Conservation (phyloP, 1,140 invertebrate species). For the Cherax quadricarinatus region DNA sequence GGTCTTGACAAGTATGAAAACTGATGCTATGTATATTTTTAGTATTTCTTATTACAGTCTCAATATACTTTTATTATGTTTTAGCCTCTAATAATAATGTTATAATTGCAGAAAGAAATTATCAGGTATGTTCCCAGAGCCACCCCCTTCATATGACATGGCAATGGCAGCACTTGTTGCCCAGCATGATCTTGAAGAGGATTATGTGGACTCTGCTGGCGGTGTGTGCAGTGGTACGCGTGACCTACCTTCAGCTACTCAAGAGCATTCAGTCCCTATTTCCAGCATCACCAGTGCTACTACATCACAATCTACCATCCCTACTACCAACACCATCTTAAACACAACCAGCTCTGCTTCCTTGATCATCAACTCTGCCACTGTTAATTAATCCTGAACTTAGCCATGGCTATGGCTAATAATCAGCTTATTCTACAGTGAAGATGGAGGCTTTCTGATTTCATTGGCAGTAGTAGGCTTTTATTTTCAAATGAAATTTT, state of each 20-base stretch:
- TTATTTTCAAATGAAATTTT: background rate
- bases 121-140: conserved; percentile 69
- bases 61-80: too few relatives aligned
- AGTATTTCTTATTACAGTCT: too few relatives aligned
- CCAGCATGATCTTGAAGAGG: conserved; percentile 24
- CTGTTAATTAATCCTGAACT: conserved; percentile 8
- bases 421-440: background rate
- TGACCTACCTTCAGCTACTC: background rate
- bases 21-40: too few relatives aligned
- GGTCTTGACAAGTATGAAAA: too few relatives aligned
- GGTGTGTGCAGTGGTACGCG: background rate
- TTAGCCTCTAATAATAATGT: too few relatives aligned
- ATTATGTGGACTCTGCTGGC: conserved; percentile 17
- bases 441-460: conserved; percentile 1
- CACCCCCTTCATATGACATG: conserved; percentile 72
- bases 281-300: background rate
- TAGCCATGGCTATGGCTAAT: background rate
- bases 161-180: conserved; percentile 69
- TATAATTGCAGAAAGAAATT: conserved; percentile 62
- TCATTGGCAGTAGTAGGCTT: background rate
- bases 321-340: background rate
- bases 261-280: background rate
- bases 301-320: background rate
- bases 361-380: background rate
- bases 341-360: conserved; percentile 8